phyloP scores from a whole-genome alignment of 2,797 vertebrate species.

The Muraenolepis orangiensis region DNA sequence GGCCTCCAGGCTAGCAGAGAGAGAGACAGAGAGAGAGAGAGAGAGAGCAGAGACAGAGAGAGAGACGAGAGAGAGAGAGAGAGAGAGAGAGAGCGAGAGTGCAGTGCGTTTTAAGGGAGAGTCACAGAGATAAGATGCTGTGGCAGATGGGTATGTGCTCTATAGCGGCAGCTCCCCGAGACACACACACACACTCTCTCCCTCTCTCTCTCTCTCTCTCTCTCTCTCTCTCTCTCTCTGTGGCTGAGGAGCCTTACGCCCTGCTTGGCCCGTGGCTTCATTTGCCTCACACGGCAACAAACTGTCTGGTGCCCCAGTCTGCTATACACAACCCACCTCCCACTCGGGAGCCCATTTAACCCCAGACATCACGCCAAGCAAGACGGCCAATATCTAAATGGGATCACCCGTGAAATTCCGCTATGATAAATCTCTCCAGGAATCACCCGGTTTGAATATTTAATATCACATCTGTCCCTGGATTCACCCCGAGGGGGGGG shows the following conservation, averaged over 20 bases:
- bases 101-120: slow-evolving; percentile 75
- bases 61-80: slow-evolving; percentile 49
- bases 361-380: slow-evolving; percentile 53
- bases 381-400: slow-evolving; percentile 71
- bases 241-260: slow-evolving; percentile 59
- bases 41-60: slow-evolving; percentile 32
- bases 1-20: slow-evolving; percentile 66
- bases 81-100: slow-evolving; percentile 28
- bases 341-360: slow-evolving; percentile 64
- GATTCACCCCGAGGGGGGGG: slow-evolving; percentile 37
- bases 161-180: slow-evolving; percentile 66
- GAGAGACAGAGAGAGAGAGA: slow-evolving; percentile 36
- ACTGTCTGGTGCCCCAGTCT: slow-evolving; percentile 53
- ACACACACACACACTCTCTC: too few species aligned
- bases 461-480: slow-evolving; percentile 57
- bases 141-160: slow-evolving; percentile 74
- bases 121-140: slow-evolving; percentile 76
- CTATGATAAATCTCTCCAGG: slow-evolving; percentile 66
- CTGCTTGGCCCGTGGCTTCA: slow-evolving; percentile 62
- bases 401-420: slow-evolving; percentile 67
- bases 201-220: slow-evolving; percentile 51
- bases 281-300: slow-evolving; percentile 50
- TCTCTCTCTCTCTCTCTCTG: slow-evolving; percentile 54
- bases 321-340: slow-evolving; percentile 62
- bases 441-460: slow-evolving; percentile 70